Base-by-base conservation (phyloP, 2,797 vertebrate species). In the Trematomus bernacchii region DNA sequence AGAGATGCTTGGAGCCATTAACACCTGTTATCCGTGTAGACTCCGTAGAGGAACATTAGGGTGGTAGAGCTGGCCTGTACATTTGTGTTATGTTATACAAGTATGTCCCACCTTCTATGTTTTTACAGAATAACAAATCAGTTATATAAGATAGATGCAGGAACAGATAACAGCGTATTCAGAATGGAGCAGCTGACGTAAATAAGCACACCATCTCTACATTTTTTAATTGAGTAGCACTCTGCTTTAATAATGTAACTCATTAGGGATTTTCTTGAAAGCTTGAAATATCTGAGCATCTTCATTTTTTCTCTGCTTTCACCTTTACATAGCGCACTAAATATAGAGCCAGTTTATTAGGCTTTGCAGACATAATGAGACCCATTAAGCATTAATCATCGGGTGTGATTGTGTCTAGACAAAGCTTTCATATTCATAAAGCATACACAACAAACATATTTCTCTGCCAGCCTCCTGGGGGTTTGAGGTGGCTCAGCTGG, bases 341-440 rank as follows among this genome's bases (percentile, higher is more conserved):
- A 44, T 18, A 44, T 18, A 7, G 16, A 10, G 44, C 42, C 9
- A 61, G 13, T 23, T 16, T 43, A 27, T 76, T 16, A 67, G 59
- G 3, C 59, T 47, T 4, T 40, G 10, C 11, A 51, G 53, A 73
- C 47, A 71, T 33, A 78, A 16, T 23, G 9, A 42, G 33, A 50
- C 15, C 57, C 30, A 50, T 61, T 60, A 67, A 60, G 21, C 46
- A 27, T 57, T 65, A 81, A 78, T 80, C 19, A 79, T 42, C 4
- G 4, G 53, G 66, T 73, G 40, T 46, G 30, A 67, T n/a, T 75
- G 46, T 40, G 42, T 62, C 68, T 77, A 46, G 77, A 76, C 60
- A 81, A 78, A 61, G 60, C 66, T 23, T 79, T 77, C 16, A 71
- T 63, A 73, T 80, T 83, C 61, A 82, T 52, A 27, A 63, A 63